Evolutionary conservation across 1,140 invertebrate species (phyloP).

Genomic region (Varroa destructor): DNA sequence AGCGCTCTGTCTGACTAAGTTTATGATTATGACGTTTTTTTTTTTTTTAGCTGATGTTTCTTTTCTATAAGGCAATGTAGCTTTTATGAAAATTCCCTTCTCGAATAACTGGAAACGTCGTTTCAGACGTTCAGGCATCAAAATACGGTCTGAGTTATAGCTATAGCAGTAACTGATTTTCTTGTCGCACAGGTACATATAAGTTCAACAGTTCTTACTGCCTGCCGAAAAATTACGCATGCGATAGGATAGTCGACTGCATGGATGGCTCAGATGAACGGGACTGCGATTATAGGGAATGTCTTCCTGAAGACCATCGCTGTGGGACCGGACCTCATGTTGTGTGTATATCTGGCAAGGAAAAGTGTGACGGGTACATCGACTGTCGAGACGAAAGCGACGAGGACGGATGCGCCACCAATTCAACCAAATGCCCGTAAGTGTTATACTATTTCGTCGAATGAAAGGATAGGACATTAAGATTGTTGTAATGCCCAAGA

Average conservation of each 20-base stretch:
- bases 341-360: conserved; percentile 52
- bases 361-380: conserved; percentile 44
- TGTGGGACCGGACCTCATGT: conserved; percentile 57
- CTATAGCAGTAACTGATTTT: too few relatives aligned
- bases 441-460: not conserved
- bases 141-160: too few relatives aligned
- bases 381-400: conserved; percentile 49
- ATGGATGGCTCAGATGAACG: conserved; percentile 82
- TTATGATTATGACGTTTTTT: too few relatives aligned
- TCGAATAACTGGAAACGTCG: too few relatives aligned
- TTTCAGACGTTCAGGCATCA: too few relatives aligned
- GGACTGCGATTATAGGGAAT: conserved; percentile 49
- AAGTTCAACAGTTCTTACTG: conserved; percentile 86
- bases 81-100: too few relatives aligned
- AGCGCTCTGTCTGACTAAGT: too few relatives aligned
- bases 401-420: conserved; percentile 64
- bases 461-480: not conserved
- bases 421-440: conserved; percentile 26
- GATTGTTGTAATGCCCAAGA: not conserved
- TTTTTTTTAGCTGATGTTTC: too few relatives aligned
- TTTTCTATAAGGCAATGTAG: too few relatives aligned
- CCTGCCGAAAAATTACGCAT: conserved; percentile 70
- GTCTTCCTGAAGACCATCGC: conserved; percentile 71
- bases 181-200: not conserved
- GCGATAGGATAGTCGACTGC: conserved; percentile 84